These are phyloP conservation scores for Cosmia trapezina DNA, from an alignment of 2,888 invertebrate species.

Conservation along the genomic window DNA sequence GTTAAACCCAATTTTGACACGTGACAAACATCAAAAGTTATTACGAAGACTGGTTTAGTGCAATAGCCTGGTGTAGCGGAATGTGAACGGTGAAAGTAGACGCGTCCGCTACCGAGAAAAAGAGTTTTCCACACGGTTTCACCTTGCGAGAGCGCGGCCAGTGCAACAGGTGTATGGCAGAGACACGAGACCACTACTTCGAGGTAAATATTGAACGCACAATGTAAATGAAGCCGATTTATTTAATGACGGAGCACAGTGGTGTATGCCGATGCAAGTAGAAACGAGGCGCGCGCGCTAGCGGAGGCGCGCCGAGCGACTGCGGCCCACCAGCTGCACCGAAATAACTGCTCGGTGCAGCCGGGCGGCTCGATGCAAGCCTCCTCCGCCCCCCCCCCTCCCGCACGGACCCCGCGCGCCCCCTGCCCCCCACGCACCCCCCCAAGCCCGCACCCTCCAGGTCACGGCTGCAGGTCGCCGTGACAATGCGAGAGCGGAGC, in stretches of 20 bases:
- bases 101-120: conserved; percentile 87
- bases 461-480: conserved; percentile 86
- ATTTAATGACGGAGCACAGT: conserved; percentile 70
- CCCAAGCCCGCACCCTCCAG: conserved; percentile 75
- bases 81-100: conserved; percentile 89
- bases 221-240: conserved; percentile 60
- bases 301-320: conserved; percentile 85
- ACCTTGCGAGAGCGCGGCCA: conserved; percentile 82
- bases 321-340: conserved; percentile 86
- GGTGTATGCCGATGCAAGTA: conserved; percentile 73
- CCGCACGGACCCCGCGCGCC: conserved; percentile 48
- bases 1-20: conserved; percentile 73
- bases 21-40: conserved; percentile 74
- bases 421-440: conserved; percentile 31
- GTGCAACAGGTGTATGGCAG: conserved; percentile 80
- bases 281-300: conserved; percentile 80
- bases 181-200: conserved; percentile 61
- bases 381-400: conserved; percentile 67
- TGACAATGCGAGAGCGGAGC: conserved; percentile 73
- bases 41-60: conserved; percentile 78
- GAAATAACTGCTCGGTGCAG: conserved; percentile 89
- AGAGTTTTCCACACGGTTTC: conserved; percentile 89
- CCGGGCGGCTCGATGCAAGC: conserved; percentile 88
- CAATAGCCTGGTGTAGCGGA: conserved; percentile 78
- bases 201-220: conserved; percentile 59